Conservation (phyloP, 2,113 vertebrate species). For the Chaetodon trifascialis region DNA sequence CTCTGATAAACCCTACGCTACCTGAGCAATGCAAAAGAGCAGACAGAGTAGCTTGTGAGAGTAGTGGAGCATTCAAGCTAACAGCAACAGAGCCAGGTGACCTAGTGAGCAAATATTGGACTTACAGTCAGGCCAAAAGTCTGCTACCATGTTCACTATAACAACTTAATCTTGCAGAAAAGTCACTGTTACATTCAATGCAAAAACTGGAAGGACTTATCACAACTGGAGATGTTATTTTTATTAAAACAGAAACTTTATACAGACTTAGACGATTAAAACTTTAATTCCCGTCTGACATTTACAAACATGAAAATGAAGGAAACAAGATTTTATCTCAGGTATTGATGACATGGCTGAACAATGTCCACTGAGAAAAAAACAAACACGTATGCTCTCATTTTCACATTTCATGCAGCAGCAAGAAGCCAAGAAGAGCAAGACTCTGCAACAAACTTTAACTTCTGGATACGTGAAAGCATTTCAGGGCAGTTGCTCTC, state of each 20-base stretch:
- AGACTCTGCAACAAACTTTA: not conserved
- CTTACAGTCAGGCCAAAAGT: not conserved
- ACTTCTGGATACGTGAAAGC: not conserved
- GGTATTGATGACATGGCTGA: no score
- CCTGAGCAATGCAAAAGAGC: not conserved
- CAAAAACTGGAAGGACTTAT: not conserved
- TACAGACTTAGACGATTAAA: not conserved
- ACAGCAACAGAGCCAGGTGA: not conserved
- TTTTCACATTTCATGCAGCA: not conserved
- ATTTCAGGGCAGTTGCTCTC: constrained; percentile 27
- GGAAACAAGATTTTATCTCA: not conserved
- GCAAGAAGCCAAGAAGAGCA: not conserved
- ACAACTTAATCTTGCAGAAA: no score
- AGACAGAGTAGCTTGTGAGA: not conserved
- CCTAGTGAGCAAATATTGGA: not conserved
- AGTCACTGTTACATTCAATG: not conserved
- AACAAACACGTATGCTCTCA: not conserved
- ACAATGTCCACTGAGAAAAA: not conserved
- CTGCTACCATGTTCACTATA: no score
- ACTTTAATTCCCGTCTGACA: not conserved
- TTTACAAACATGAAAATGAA: not conserved
- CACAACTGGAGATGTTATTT: not conserved
- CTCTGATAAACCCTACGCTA: not conserved
- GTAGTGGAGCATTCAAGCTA: not conserved
- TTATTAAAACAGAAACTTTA: not conserved